Percentiles rank a stretch among this genome's conserved stretches.
These are phyloP conservation scores for Synanthedon tipuliformis DNA, from an alignment of 2,888 invertebrate species.

Conservation along the genomic window DNA sequence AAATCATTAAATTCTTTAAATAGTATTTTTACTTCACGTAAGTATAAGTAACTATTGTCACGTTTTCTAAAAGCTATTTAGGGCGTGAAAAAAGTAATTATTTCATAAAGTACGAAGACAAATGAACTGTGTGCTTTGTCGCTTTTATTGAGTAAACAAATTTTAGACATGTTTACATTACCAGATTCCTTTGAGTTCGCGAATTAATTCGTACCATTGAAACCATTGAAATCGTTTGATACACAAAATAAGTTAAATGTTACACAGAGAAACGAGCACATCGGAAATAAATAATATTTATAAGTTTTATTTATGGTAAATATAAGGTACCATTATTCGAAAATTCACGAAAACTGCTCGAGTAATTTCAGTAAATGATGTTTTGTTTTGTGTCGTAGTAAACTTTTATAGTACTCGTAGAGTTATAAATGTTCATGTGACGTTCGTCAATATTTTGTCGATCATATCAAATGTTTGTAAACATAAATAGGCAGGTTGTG, in stretches of 20 bases:
- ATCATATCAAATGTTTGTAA: constrained; percentile 9
- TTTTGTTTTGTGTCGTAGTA: constrained; percentile 4
- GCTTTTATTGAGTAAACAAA: background rate
- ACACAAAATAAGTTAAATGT: background rate
- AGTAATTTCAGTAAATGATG: background rate
- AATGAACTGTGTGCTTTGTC: background rate
- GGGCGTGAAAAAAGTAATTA: too few relatives aligned
- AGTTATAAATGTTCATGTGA: background rate
- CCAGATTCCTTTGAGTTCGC: background rate
- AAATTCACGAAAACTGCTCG: background rate
- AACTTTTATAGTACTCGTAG: background rate
- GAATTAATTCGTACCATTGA: background rate
- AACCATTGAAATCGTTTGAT: background rate
- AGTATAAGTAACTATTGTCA: too few relatives aligned
- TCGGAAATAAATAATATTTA: background rate
- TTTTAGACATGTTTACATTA: background rate
- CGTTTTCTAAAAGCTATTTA: too few relatives aligned
- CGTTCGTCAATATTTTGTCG: constrained; percentile 6
- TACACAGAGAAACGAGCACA: background rate
- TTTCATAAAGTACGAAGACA: background rate
- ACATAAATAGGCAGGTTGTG: constrained; percentile 3
- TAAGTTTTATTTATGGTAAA: background rate
- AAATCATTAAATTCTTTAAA: too few relatives aligned
- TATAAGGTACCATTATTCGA: background rate
- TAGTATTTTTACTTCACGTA: too few relatives aligned